Evolutionary conservation across 2,113 vertebrate genomes (phyloP).

Genomic region (Nicator chloris): DNA sequence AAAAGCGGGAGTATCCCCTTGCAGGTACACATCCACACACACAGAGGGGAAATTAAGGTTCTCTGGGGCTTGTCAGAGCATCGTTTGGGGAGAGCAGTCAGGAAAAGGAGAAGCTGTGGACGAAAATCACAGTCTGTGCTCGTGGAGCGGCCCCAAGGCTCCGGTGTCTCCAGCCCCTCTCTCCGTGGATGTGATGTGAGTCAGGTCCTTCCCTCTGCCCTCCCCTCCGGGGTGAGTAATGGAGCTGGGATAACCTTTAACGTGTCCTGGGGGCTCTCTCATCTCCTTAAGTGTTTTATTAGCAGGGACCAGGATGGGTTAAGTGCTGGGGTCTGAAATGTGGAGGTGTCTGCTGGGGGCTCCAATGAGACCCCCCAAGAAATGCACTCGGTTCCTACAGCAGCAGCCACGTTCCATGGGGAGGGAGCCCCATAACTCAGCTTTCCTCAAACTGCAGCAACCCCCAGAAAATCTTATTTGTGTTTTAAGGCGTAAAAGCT

Average conservation of each 20-base stretch:
- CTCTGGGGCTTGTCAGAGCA: neutral
- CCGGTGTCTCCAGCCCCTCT: neutral
- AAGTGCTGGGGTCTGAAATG: rapidly evolving
- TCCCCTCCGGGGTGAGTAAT: neutral
- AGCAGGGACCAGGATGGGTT: neutral
- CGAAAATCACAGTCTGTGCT: neutral
- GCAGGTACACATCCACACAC: neutral
- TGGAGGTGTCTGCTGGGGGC: neutral
- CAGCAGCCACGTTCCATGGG: neutral
- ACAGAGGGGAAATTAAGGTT: neutral
- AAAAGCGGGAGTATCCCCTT: neutral
- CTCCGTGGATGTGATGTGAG: neutral
- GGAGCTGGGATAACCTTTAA: neutral
- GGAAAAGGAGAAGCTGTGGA: neutral
- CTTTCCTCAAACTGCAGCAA: neutral
- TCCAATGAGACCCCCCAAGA: neutral
- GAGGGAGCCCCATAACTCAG: neutral
- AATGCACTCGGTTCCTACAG: neutral
- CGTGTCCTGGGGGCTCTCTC: neutral
- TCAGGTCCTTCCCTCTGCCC: neutral
- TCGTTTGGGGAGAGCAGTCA: neutral
- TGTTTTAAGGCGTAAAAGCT: neutral
- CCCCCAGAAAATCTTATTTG: neutral
- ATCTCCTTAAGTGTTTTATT: neutral
- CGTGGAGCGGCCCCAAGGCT: neutral